Conservation (phyloP, 2,797 vertebrate genomes). For the Glossophaga mutica region DNA sequence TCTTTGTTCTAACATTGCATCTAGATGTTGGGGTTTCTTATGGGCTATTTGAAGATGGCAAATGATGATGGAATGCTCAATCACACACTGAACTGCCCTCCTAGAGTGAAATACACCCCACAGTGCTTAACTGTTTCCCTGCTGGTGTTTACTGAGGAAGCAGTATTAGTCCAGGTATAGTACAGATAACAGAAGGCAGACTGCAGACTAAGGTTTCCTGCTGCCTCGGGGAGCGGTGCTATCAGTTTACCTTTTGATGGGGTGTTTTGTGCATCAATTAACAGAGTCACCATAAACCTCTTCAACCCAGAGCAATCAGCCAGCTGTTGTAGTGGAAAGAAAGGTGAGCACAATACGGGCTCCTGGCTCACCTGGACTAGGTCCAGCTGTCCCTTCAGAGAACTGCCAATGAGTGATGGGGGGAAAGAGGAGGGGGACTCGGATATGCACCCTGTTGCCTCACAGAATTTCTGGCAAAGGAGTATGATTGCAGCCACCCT, state of each 20-base stretch:
- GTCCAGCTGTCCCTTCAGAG: slow-evolving; percentile 32
- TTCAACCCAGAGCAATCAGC: slow-evolving; percentile 12
- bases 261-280: slow-evolving; percentile 57
- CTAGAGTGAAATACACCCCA: slow-evolving; percentile 26
- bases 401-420: not conserved
- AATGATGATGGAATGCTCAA: slow-evolving; percentile 64
- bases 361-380: not conserved
- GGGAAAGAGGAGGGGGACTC: not conserved
- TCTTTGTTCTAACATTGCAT: slow-evolving; percentile 47
- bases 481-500: not conserved
- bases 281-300: slow-evolving; percentile 28
- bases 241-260: slow-evolving; percentile 69
- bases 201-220: slow-evolving; percentile 35
- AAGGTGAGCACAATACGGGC: not conserved
- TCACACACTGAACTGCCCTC: slow-evolving; percentile 50
- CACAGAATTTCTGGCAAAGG: not conserved
- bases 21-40: slow-evolving; percentile 52
- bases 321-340: slow-evolving; percentile 57
- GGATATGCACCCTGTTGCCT: not conserved
- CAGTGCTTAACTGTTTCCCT: slow-evolving; percentile 48
- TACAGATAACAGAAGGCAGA: slow-evolving; percentile 48
- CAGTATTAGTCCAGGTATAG: not conserved
- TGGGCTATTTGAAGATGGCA: slow-evolving; percentile 61
- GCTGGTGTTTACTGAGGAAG: not conserved
- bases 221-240: not conserved